A percentile compares a stretch with the other conserved stretches of the same genome.
Evolutionary conservation across 2,797 vertebrate genomes (phyloP).

Genomic region (Anguilla pacifica): DNA sequence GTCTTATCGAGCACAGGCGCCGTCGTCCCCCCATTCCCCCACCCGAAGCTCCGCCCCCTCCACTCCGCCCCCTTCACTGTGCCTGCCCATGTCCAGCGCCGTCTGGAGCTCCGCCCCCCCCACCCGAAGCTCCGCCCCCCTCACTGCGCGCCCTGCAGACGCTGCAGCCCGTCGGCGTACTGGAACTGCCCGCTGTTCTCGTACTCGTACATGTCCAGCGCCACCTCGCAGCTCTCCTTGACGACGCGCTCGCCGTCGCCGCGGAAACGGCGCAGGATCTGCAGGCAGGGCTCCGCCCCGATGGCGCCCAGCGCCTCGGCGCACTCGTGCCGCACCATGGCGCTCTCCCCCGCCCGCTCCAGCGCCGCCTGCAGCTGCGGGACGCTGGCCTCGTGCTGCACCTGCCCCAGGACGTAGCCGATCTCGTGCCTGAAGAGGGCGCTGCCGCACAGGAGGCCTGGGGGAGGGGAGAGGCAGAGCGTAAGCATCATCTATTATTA

Average conservation of each 20-base stretch:
- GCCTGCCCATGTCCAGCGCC: too few relatives aligned
- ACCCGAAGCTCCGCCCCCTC: too few relatives aligned
- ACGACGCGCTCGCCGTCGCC: slow-evolving; percentile 83
- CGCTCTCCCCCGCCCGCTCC: slow-evolving; percentile 69
- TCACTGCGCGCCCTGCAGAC: slow-evolving; percentile 58
- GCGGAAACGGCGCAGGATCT: slow-evolving; percentile 71
- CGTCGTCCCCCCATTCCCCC: too few relatives aligned
- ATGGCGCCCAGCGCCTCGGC: slow-evolving; percentile 94
- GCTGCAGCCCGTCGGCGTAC: slow-evolving; percentile 82
- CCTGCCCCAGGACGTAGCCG: slow-evolving; percentile 91
- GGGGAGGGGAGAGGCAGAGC: too few relatives aligned
- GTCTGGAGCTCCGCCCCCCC: too few relatives aligned
- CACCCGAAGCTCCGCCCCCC: background rate
- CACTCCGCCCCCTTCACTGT: slow-evolving; percentile 8
- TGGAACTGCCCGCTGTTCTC: slow-evolving; percentile 84
- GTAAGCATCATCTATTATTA: background rate
- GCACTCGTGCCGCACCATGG: slow-evolving; percentile 95
- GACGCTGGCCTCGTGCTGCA: slow-evolving; percentile 84
- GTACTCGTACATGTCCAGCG: slow-evolving; percentile 88
- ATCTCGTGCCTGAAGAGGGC: slow-evolving; percentile 93
- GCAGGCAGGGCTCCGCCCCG: slow-evolving; percentile 80
- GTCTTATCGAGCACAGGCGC: too few relatives aligned
- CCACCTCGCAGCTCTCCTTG: slow-evolving; percentile 93
- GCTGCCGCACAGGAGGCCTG: slow-evolving; percentile 83
- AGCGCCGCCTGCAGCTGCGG: slow-evolving; percentile 75